These are phyloP conservation scores for Puma concolor DNA, from an alignment of 2,113 vertebrate species.

Conservation along the genomic window DNA sequence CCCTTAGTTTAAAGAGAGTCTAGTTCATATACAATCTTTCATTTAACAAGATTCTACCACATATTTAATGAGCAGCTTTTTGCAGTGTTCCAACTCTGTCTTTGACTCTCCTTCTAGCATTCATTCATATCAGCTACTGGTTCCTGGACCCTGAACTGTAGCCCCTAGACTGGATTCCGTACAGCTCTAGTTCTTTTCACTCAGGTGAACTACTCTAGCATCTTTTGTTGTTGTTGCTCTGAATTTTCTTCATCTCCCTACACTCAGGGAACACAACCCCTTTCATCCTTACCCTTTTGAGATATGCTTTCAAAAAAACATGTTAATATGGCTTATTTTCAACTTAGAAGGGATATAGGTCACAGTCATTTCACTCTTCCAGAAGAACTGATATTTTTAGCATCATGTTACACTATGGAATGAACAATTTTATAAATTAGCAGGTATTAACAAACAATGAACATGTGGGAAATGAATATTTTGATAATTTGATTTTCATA, in stretches of 20 bases:
- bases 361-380: background rate
- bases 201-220: background rate
- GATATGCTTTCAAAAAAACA: background rate
- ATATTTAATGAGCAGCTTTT: background rate
- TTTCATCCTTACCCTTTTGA: background rate
- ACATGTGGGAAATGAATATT: background rate
- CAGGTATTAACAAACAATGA: background rate
- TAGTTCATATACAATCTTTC: background rate
- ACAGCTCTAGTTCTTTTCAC: background rate
- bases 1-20: background rate
- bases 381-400: background rate
- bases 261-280: background rate
- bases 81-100: background rate
- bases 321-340: background rate
- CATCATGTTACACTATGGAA: background rate
- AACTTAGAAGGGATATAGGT: background rate
- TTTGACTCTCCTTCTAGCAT: background rate
- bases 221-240: background rate
- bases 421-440: background rate
- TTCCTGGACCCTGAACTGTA: background rate
- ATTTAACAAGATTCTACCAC: background rate
- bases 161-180: background rate
- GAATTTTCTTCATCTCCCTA: background rate
- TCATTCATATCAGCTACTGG: background rate
- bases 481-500: background rate